Evolutionary conservation across 2,888 invertebrate species (phyloP).

Genomic region (Dryocosmus kuriphilus): DNA sequence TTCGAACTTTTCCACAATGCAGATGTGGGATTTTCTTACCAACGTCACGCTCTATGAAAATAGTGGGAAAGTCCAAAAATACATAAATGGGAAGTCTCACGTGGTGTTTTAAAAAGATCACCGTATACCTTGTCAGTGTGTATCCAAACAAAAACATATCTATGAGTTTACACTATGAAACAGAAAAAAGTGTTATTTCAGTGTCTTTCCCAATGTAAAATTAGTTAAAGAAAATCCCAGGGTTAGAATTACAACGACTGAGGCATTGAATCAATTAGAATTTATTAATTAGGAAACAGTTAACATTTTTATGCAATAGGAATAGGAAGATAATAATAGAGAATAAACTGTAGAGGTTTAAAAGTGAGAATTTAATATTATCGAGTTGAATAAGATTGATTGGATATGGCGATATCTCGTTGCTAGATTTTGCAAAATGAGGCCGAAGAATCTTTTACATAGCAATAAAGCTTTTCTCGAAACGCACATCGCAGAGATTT

Average conservation of each 20-base stretch:
- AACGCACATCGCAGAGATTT: conserved; percentile 11
- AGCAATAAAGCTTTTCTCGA: conserved; percentile 13
- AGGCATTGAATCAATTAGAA: not conserved
- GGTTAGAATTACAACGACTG: not conserved
- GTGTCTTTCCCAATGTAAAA: not conserved
- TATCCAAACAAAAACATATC: not conserved
- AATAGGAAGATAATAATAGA: too few species aligned
- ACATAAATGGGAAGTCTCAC: not conserved
- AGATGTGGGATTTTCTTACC: not conserved
- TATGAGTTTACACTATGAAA: not conserved
- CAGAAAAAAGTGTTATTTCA: not conserved
- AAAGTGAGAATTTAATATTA: not conserved
- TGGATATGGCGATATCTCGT: not conserved
- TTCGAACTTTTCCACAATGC: not conserved
- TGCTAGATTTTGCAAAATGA: conserved; percentile 8
- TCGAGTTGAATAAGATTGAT: not conserved
- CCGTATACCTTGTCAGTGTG: not conserved
- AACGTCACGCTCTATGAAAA: not conserved
- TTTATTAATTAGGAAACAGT: not conserved
- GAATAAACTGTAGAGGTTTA: not conserved
- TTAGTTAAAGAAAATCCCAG: not conserved
- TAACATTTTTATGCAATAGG: too few species aligned
- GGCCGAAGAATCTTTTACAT: conserved; percentile 16
- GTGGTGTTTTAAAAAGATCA: not conserved
- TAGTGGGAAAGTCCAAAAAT: not conserved